These are phyloP conservation scores for Melikaiella ostensackeni DNA, from an alignment of 2,888 invertebrate species.

Conservation along the genomic window DNA sequence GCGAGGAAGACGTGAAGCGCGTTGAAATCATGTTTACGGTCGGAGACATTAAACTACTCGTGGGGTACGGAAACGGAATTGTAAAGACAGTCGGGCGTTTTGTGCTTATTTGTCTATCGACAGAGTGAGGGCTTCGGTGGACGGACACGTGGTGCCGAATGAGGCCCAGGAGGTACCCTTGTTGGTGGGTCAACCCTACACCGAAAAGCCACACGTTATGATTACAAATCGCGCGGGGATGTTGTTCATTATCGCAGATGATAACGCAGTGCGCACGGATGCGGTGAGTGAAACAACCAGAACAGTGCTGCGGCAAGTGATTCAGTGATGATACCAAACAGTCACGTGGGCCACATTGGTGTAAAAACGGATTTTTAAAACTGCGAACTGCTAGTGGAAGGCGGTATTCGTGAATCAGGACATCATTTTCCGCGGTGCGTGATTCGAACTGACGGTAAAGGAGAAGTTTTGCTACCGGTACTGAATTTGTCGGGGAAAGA, in stretches of 20 bases:
- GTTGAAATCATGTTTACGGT: too few species aligned
- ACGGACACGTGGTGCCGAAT: constrained; percentile 49
- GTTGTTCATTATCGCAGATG: too few species aligned
- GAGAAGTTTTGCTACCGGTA: background rate
- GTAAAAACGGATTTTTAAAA: background rate
- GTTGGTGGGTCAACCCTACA: constrained; percentile 57
- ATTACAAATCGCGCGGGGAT: too few species aligned
- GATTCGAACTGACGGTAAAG: background rate
- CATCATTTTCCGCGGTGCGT: background rate
- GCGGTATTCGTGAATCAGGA: background rate
- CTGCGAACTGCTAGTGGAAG: background rate
- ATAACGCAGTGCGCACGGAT: too few species aligned
- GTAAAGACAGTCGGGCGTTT: background rate
- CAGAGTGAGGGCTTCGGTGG: background rate
- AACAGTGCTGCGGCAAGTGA: too few species aligned
- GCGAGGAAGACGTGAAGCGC: too few species aligned
- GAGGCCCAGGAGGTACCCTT: constrained; percentile 52
- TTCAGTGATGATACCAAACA: too few species aligned
- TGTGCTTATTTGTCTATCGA: background rate
- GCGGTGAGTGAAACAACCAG: too few species aligned
- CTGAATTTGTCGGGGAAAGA: too few species aligned
- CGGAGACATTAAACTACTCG: too few species aligned
- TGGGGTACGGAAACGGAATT: constrained; percentile 2
- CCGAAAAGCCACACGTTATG: too few species aligned
- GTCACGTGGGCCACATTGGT: too few species aligned